phyloP scores from a whole-genome alignment of 2,797 vertebrate species.

The Dromococcyx pavoninus region DNA sequence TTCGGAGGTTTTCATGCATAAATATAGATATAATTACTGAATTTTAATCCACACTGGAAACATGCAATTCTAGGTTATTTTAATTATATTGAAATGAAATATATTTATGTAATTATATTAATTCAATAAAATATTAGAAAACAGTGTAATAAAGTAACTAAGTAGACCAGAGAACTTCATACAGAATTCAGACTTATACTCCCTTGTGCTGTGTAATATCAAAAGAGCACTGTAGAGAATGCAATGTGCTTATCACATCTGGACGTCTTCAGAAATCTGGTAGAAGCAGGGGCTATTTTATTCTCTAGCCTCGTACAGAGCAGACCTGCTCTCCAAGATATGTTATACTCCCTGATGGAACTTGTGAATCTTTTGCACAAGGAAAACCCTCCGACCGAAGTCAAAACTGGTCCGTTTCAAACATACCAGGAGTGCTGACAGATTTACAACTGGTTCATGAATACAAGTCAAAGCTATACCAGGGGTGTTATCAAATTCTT shows the following conservation, averaged over 20 bases:
- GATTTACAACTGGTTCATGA: not conserved
- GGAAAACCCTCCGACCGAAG: not conserved
- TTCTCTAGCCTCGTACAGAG: not conserved
- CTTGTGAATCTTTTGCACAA: not conserved
- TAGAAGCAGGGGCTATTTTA: not conserved
- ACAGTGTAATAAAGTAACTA: not conserved
- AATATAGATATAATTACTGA: not conserved
- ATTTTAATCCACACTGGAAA: not conserved
- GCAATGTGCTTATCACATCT: not conserved
- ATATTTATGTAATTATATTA: not conserved
- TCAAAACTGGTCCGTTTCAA: not conserved
- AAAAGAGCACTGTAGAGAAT: not conserved
- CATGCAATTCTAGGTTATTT: not conserved
- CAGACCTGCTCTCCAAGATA: not conserved
- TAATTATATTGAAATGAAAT: not conserved
- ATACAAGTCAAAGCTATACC: not conserved
- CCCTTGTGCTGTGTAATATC: not conserved
- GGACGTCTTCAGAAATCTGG: not conserved
- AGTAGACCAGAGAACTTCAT: not conserved
- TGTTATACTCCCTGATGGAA: accelerated
- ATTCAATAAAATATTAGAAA: not conserved
- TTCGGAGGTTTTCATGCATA: not conserved
- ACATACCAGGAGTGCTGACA: not conserved
- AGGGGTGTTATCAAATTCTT: not conserved
- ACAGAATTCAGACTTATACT: not conserved